Conservation (phyloP, 1,140 invertebrate species). For the Batillaria attramentaria region DNA sequence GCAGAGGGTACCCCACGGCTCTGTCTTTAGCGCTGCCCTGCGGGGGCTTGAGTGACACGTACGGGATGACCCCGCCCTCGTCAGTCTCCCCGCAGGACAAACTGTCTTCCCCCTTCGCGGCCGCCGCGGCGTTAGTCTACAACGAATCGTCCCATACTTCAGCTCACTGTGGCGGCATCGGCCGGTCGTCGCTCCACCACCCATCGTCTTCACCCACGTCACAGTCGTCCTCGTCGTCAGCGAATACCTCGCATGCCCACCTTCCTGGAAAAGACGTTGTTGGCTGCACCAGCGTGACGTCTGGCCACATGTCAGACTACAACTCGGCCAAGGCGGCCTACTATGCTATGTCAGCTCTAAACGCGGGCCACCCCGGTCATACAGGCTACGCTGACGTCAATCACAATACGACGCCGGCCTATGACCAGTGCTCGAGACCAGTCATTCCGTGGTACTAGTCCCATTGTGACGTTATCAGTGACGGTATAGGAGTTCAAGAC, state of each 20-base stretch:
- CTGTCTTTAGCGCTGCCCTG: slow-evolving; percentile 24
- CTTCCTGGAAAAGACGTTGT: slow-evolving; percentile 13
- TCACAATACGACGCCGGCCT: slow-evolving; percentile 35
- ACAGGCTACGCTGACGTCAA: slow-evolving; percentile 41
- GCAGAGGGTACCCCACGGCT: slow-evolving; percentile 11
- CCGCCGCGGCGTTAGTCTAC: slow-evolving; percentile 18
- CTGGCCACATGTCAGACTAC: slow-evolving; percentile 15
- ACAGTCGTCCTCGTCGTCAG: background rate
- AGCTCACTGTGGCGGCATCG: slow-evolving; percentile 30
- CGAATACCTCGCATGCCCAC: background rate
- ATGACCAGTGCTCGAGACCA: slow-evolving; percentile 42
- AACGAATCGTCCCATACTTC: slow-evolving; percentile 11
- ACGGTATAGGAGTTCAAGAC: background rate
- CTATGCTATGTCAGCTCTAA: slow-evolving; percentile 35
- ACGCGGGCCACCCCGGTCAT: slow-evolving; percentile 14
- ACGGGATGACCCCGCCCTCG: slow-evolving; percentile 90
- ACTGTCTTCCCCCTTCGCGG: slow-evolving; percentile 71
- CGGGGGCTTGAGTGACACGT: slow-evolving; percentile 42
- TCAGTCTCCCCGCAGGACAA: slow-evolving; percentile 94
- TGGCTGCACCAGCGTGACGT: background rate
- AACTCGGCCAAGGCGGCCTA: slow-evolving; percentile 34
- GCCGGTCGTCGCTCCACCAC: slow-evolving; percentile 2
- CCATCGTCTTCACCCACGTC: slow-evolving; percentile 11
- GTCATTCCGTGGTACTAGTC: slow-evolving; percentile 44
- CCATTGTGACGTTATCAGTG: background rate